Conservation (phyloP, 1,140 invertebrate species). For the Papilio aristodemus region DNA sequence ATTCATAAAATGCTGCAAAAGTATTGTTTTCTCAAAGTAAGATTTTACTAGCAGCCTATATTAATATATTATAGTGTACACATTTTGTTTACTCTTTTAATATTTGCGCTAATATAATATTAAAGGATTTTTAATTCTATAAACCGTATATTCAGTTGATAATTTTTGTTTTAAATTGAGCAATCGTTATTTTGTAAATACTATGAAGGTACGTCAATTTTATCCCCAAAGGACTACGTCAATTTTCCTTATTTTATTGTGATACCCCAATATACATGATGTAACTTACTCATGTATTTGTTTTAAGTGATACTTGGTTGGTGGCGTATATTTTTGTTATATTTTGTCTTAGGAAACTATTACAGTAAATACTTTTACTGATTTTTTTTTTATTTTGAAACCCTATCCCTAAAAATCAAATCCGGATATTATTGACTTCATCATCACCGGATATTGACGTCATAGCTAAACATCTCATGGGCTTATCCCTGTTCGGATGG, state of each 20-base stretch:
- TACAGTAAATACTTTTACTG: slow-evolving; percentile 69
- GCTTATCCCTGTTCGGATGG: no score
- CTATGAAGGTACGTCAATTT: slow-evolving; percentile 34
- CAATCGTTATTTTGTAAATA: slow-evolving; percentile 32
- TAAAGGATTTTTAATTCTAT: no score
- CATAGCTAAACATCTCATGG: no score
- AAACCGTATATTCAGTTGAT: no score
- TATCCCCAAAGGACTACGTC: slow-evolving; percentile 39
- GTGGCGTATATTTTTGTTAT: slow-evolving; percentile 73
- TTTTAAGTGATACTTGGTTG: slow-evolving; percentile 73
- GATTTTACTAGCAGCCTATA: no score
- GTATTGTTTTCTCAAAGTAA: neutral
- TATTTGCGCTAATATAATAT: no score
- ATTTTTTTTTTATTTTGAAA: slow-evolving; percentile 50
- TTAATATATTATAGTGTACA: no score
- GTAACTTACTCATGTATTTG: slow-evolving; percentile 50
- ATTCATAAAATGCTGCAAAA: slow-evolving; percentile 9
- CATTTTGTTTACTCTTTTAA: no score
- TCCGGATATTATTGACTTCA: no score
- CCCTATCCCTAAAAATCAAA: neutral
- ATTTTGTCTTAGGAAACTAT: slow-evolving; percentile 64
- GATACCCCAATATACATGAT: slow-evolving; percentile 57
- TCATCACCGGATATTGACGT: no score
- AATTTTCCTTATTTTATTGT: slow-evolving; percentile 64
- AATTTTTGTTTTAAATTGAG: neutral